Evolutionary conservation across 2,797 vertebrate species (phyloP).

Genomic region (Chaetodon trifasciatus): DNA sequence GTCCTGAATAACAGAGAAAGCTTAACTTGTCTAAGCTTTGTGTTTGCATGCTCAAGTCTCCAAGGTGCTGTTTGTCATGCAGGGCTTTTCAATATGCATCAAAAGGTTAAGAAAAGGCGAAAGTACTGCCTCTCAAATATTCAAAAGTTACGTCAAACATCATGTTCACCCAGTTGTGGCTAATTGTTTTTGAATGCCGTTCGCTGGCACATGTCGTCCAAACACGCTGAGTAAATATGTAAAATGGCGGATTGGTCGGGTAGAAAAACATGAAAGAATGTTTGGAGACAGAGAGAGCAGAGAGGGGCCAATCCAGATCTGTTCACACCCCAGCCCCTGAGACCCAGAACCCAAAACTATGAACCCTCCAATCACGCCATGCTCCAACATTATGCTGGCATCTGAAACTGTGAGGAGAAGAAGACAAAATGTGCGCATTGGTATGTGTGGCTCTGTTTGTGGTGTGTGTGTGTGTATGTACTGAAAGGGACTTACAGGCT

Average conservation of each 20-base stretch:
- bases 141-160: constrained; percentile 27
- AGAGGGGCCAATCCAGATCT: constrained; percentile 27
- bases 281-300: constrained; percentile 30
- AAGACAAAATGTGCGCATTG: constrained; percentile 13
- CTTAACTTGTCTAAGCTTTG: not conserved
- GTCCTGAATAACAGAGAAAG: not conserved
- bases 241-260: constrained; percentile 20
- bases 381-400: constrained; percentile 1
- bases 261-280: constrained; percentile 45
- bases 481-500: constrained; percentile 7
- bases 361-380: constrained; percentile 4
- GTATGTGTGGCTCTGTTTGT: constrained; percentile 25
- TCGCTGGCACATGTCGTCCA: not conserved
- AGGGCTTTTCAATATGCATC: not conserved
- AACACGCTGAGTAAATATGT: constrained; percentile 43
- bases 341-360: constrained; percentile 32
- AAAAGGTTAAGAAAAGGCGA: constrained; percentile 3
- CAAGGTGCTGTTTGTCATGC: not conserved
- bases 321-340: constrained; percentile 22
- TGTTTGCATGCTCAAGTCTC: not conserved
- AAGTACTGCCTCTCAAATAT: constrained; percentile 12
- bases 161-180: constrained; percentile 6
- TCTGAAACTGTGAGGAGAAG: constrained; percentile 13
- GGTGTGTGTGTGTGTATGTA: not conserved
- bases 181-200: constrained; percentile 37